Base-by-base conservation (phyloP, 2,113 vertebrate species). In the Engystomops pustulosus region DNA sequence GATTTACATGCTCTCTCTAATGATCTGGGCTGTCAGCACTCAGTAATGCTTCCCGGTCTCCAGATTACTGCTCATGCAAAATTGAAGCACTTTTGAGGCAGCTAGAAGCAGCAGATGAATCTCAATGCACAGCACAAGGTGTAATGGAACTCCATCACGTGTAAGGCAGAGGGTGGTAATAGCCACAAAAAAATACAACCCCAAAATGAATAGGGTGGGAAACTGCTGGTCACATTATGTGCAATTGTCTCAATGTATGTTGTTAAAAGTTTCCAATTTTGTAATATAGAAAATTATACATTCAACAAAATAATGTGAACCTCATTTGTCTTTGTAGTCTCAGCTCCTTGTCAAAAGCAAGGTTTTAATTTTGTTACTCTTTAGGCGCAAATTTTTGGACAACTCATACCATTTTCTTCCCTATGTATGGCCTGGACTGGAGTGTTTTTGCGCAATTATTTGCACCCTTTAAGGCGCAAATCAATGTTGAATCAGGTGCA, bases 21-120 rank as follows among this genome's bases (percentile, higher is more conserved):
- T 92, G 93, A 93, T 93, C 91, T 88, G 85, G 90, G 89, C 89
- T 91, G 91, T 92, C 89, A 89, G 89, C 86, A 89, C 89, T 87
- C 89, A 85, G 68, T 92, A 93, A 92, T 89, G 91, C 90, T 90
- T 93, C 91, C 89, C 92, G 93, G 93, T 90, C 88, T 90, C 89
- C 92, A 95, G 92, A 90, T 93, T 95, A 95, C 91, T 32, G 80
- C 93, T 96, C 94, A 96, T 96, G 92, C 91, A 96, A 96, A 95
- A 96, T 95, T 95, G 93, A 96, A 93, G 90, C 88, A 91, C 90
- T 93, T 92, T 90, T 32, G 86, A 90, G 88, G 89, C 88, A 86
- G 91, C 93, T 92, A 90, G 87, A 89, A 87, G 82, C 85, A 87
- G 88, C 86, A 88, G 90, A 93, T 90, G 91, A 93, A 93, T 92